Evolutionary conservation across 2,888 invertebrate species (phyloP), one percentile per base, ranked within the genome.

Genomic region (Chromoteleia sp.): DNA sequence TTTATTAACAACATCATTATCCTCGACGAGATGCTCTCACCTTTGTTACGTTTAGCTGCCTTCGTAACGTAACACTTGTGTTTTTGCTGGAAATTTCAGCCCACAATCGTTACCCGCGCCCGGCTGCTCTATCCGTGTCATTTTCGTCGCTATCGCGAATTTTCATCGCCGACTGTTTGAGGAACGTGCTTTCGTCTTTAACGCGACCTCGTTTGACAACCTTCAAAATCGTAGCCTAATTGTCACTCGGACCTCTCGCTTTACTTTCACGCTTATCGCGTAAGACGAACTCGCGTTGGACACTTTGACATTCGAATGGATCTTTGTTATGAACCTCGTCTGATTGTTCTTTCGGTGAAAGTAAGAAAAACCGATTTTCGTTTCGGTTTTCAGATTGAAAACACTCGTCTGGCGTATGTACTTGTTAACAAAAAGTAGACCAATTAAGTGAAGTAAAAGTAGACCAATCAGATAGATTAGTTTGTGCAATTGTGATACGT

Each of bases 181-280:
- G 29, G 17, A 54, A 12, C 68, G 29, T 12, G 58, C 61, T 76
- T 67, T 76, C 76, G 54, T 68, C 61, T 76, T 76, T 43, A 71
- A 65, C 15, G 63, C 58, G 71, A 33, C 78, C 78, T 71, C 71
- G 43, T 78, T 78, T 65, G 6, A 33, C 43, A 71, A 71, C 71
- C 78, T 65, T 65, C 78, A 65, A 78, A 78, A 63, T 78, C 29
- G 36, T 71, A 71, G 56, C 71, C 78, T 65, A 71, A 77, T 70
- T 77, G 70, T 70, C 76, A 70, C 45, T 54, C 17, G 45, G 68
- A 56, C 70, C 70, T 56, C 61, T 61, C 33, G 68, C 8, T 70
- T 77, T 71, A 70, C 63, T 77, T 77, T 77, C 77, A 71, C 56
- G 50, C 70, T 56, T 58, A 61, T 68, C 41, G 50, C 21, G 21